phyloP scores from a whole-genome alignment of 2,888 invertebrate genomes.

The Candidula unifasciata region DNA sequence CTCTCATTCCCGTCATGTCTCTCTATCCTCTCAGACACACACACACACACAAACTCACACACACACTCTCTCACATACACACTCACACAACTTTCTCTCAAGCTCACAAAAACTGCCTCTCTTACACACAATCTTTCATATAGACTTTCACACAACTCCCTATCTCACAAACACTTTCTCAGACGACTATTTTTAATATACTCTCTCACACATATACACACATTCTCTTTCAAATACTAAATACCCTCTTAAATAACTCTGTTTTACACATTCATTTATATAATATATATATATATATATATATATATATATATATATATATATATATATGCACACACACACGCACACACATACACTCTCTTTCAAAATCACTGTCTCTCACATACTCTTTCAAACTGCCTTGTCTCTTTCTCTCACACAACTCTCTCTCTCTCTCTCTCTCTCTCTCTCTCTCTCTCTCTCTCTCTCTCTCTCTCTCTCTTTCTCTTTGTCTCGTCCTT shows the following conservation, averaged over 20 bases:
- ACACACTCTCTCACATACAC: neutral
- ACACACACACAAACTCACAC: neutral
- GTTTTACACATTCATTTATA: no score
- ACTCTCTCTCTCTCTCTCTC: neutral
- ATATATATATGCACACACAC: neutral
- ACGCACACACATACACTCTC: neutral
- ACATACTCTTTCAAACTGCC: neutral
- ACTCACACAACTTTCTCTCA: neutral
- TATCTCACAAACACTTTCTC: neutral
- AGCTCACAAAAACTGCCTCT: neutral
- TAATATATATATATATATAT: no score
- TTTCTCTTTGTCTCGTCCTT: neutral
- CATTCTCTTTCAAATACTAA: no score
- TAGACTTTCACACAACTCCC: no score
- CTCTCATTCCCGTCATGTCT: no score
- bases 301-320: no score
- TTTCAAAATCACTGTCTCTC: neutral
- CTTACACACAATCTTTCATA: no score
- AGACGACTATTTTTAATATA: no score
- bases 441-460: neutral
- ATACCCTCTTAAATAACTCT: no score
- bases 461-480: neutral
- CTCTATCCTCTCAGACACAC: no score
- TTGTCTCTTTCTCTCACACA: neutral
- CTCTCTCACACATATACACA: no score